Percentiles rank a stretch among this genome's conserved stretches.
Conservation (phyloP, 2,797 vertebrate species). For the Chelmon rostratus region DNA sequence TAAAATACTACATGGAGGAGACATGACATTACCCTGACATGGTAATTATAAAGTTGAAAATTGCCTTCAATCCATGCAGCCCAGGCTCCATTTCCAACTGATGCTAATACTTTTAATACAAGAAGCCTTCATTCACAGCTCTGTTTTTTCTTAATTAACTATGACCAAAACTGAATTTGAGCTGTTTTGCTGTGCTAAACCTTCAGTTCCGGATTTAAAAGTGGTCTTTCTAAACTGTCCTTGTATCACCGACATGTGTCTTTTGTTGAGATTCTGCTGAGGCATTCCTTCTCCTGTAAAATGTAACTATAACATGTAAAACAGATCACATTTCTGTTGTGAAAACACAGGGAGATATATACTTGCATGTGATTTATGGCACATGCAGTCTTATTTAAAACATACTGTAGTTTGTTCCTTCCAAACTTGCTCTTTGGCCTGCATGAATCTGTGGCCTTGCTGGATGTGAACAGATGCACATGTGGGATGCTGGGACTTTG, state of each 20-base stretch:
- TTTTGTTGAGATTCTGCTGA: not conserved
- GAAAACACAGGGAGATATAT: not conserved
- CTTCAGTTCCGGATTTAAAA: not conserved
- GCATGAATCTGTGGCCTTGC: not conserved
- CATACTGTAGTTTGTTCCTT: not conserved
- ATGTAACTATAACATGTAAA: not conserved
- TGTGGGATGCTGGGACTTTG: conserved; percentile 10
- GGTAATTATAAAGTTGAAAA: not conserved
- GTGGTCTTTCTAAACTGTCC: not conserved
- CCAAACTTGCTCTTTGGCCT: not conserved
- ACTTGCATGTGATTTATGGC: not conserved
- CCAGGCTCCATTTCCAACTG: not conserved
- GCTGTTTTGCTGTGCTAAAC: not conserved
- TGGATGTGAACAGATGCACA: conserved; percentile 1
- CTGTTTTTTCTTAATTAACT: no score
- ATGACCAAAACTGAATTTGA: not conserved
- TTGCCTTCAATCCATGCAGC: not conserved
- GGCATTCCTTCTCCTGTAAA: not conserved
- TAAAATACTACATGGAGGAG: not conserved
- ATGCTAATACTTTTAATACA: not conserved
- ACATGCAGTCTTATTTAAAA: not conserved
- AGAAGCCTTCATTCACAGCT: not conserved
- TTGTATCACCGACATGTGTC: not conserved
- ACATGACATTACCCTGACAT: not conserved
- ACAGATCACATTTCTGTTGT: not conserved